These are phyloP conservation scores for Plestiodon gilberti DNA, from an alignment of 2,113 vertebrate genomes.

Conservation along the genomic window DNA sequence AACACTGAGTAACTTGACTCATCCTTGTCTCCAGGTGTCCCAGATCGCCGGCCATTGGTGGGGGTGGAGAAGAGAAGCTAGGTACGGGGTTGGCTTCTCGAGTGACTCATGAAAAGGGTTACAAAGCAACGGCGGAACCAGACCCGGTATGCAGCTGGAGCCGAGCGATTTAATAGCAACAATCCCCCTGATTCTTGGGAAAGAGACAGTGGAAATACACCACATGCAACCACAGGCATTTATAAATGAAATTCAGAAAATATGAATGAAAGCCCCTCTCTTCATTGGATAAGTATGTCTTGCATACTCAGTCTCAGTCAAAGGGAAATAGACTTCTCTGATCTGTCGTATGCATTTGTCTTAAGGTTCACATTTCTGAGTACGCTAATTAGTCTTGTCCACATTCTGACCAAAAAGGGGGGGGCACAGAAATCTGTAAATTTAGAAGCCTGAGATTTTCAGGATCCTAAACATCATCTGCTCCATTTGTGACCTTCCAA, in stretches of 20 bases:
- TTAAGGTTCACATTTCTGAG: neutral
- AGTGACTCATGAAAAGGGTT: neutral
- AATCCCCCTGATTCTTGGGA: slow-evolving; percentile 9
- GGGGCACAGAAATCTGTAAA: neutral
- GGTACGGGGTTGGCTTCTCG: neutral
- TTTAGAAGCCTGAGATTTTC: neutral
- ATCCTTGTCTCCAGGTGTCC: neutral
- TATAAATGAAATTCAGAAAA: slow-evolving; percentile 23
- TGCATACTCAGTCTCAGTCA: neutral
- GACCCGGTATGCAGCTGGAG: neutral
- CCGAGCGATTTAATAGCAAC: slow-evolving; percentile 5
- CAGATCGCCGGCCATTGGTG: accelerated
- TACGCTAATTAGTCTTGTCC: neutral
- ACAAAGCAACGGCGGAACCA: neutral
- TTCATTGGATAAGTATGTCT: slow-evolving; percentile 4
- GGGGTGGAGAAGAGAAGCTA: neutral
- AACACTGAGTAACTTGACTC: accelerated
- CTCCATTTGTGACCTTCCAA: neutral
- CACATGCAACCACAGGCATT: slow-evolving; percentile 23
- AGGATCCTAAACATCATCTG: neutral
- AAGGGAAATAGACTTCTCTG: neutral
- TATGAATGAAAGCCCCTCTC: neutral
- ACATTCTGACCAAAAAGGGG: neutral
- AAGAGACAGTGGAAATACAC: slow-evolving; percentile 25
- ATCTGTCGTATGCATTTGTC: neutral